A percentile compares a stretch with the other conserved stretches of the same genome.
Evolutionary conservation across 2,797 vertebrate species (phyloP).

Genomic region (Siniperca undulata): DNA sequence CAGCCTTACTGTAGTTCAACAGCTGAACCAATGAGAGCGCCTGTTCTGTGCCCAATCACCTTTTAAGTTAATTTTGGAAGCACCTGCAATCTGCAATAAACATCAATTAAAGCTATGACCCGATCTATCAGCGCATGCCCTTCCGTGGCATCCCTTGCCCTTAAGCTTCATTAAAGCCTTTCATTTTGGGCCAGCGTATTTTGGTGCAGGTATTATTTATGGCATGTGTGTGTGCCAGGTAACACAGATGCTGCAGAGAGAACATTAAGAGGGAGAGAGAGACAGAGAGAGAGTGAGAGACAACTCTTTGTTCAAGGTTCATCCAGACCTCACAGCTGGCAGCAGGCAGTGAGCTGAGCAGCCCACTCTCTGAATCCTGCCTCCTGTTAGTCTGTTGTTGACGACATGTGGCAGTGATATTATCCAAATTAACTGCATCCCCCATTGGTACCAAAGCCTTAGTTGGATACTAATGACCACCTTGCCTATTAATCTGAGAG

Average conservation of each 20-base stretch:
- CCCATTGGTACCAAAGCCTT: conserved; percentile 77
- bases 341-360: conserved; percentile 68
- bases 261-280: conserved; percentile 75
- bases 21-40: conserved; percentile 61
- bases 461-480: conserved; percentile 82
- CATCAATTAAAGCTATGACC: conserved; percentile 79
- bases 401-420: conserved; percentile 86
- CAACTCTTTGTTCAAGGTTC: conserved; percentile 79
- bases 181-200: conserved; percentile 75
- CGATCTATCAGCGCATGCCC: conserved; percentile 69
- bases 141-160: conserved; percentile 70
- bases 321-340: conserved; percentile 82
- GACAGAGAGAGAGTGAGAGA: conserved; percentile 63
- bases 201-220: conserved; percentile 82
- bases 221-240: conserved; percentile 72
- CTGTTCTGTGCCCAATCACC: conserved; percentile 68
- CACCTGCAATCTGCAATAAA: conserved; percentile 74
- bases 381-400: conserved; percentile 84
- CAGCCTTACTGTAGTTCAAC: conserved; percentile 69
- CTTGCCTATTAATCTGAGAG: conserved; percentile 84
- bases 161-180: conserved; percentile 82
- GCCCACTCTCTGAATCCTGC: conserved; percentile 76
- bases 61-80: conserved; percentile 78
- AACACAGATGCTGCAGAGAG: conserved; percentile 77
- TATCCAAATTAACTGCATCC: conserved; percentile 86